Base-by-base conservation (phyloP, 2,113 vertebrate species). In the Heterotis niloticus region DNA sequence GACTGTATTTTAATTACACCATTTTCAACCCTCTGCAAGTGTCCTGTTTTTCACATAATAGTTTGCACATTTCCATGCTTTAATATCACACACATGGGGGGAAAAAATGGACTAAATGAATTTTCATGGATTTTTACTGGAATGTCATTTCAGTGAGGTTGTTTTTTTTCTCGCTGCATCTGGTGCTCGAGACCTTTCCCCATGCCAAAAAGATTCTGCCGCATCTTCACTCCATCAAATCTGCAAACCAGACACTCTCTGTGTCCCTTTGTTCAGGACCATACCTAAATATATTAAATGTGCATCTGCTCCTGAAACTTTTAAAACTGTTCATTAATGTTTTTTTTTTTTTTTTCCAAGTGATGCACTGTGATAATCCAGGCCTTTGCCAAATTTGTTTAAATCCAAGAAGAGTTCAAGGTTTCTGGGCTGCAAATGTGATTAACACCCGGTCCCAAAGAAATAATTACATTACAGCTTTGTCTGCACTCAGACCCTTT, bases 401-500 rank as follows among this genome's bases (percentile, higher is more conserved):
- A 89, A 92, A 90, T 85, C 89, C 88, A 77, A 67, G 83, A 81
- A 84, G 70, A 81, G 84, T 87, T 84, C 79, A 78, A 78, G 88
- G 84, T 88, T 88, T 92, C 92, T 93, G 91, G 92, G 91, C 88
- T 84, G 89, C 78, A 87, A 92, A 93, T 92, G 91, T 91, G 92
- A 93, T 94, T 92, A 93, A 86, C 84, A 84, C 86, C 83, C 84
- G 85, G 86, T 85, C 85, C 86, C 85, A 64, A 79, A 78, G 85
- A 86, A 78, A 86, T 92, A 92, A 94, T 93, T 93, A 88, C 89
- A 93, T 94, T 94, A 93, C 84, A 78, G 86, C 87, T 90, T 89
- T 89, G 88, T 90, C 87, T 81, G 81, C 84, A 80, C 86, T 83
- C 82, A 72, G 81, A 72, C 81, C 84, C 34, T 44, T 88, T 70